phyloP scores from a whole-genome alignment of 2,113 vertebrate species.

The Chloebia gouldiae region DNA sequence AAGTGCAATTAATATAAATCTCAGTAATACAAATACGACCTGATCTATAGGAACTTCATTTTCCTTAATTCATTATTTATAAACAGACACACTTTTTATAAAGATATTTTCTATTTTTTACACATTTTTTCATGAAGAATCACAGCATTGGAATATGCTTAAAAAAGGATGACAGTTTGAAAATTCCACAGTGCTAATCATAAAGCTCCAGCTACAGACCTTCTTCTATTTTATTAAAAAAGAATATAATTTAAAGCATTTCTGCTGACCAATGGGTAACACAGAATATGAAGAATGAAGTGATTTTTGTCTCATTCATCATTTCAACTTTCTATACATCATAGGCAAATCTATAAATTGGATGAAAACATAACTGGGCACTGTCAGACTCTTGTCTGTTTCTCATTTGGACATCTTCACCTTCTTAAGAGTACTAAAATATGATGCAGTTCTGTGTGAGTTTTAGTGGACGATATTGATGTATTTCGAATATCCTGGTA shows the following conservation, averaged over 20 bases:
- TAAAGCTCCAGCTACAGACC: neutral
- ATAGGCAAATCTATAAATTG: neutral
- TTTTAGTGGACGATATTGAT: neutral
- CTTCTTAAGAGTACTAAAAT: neutral
- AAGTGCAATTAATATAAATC: neutral
- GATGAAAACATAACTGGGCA: neutral
- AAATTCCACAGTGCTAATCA: neutral
- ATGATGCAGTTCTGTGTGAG: neutral
- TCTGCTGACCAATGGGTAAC: neutral
- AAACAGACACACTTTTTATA: neutral
- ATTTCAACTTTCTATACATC: neutral
- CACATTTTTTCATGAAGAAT: neutral
- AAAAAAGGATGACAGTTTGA: neutral
- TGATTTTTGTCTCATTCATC: neutral
- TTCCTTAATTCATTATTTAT: neutral
- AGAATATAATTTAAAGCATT: neutral
- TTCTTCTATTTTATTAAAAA: neutral
- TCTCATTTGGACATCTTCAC: neutral
- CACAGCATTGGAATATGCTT: neutral
- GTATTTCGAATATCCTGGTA: neutral
- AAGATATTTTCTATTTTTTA: rapidly evolving
- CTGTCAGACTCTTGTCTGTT: neutral
- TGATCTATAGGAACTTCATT: neutral
- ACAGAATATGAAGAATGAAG: neutral
- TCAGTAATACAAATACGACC: neutral